Evolutionary conservation across 2,797 vertebrate genomes (phyloP), one percentile per base, ranked within the genome.

Genomic region (Pogoniulus pusillus): DNA sequence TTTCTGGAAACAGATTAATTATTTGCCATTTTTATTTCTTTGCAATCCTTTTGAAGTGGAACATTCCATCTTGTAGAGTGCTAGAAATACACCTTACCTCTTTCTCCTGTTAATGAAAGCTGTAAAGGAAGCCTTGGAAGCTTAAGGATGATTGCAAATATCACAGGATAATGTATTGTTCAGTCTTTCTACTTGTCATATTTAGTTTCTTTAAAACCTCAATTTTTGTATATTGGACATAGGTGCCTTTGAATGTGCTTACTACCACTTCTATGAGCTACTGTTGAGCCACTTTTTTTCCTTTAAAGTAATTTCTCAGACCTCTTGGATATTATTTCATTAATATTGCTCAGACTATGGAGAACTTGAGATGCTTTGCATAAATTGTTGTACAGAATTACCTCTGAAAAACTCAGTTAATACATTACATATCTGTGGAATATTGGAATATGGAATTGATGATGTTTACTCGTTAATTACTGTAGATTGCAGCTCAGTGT

Each of bases 401-500:
- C 58, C 51, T 80, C 83, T 90, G 82, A 81, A 60, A 87, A 74
- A 79, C 60, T 66, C 45, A 29, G 80, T 65, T 60, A 71, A n/a
- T 86, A 57, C 58, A 45, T 68, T 32, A 70, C 43, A 35, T 81
- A 79, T 82, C 68, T 3, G 0, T 53, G 17, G 77, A 89, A 63
- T 4, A 84, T 73, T 71, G 82, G 91, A n/a, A n/a, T 87, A 47
- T 93, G 94, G 94, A 66, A 84, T 69, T 81, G 73, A 58, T 93
- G 95, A 91, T 95, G 93, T 88, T 97, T 97, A 95, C 94, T 95
- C 26, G n/a, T 96, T 97, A 97, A 85, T 95, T 93, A 92, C 89
- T 93, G 94, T 93, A 94, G 88, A 69, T 94, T 96, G 93, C 90
- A 82, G 82, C 91, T 96, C 92, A 47, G 82, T 47, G 47, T 63